These are phyloP conservation scores for Felis catus DNA, from an alignment of 2,113 vertebrate genomes.

Conservation along the genomic window F.catus_Fca126_mat1.0 CM031426.1:22385501-22386000, in stretches of 20 bases:
- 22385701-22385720: neutral
- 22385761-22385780: neutral
- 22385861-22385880: neutral
- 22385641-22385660: neutral
- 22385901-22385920: neutral
- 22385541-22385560: neutral
- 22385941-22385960: neutral
- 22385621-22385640: neutral
- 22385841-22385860: neutral
- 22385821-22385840: neutral
- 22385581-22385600: neutral
- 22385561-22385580: neutral
- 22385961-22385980: neutral
- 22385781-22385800: neutral
- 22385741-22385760: neutral
- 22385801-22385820: neutral
- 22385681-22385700: neutral
- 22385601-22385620: neutral
- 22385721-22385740: neutral
- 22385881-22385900: conserved; percentile 35
- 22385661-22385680: neutral
- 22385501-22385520: neutral
- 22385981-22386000: neutral
- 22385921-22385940: neutral
- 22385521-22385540: neutral